These are phyloP conservation scores for Bufo gargarizans DNA, from an alignment of 2,113 vertebrate genomes.

Conservation along the genomic window DNA sequence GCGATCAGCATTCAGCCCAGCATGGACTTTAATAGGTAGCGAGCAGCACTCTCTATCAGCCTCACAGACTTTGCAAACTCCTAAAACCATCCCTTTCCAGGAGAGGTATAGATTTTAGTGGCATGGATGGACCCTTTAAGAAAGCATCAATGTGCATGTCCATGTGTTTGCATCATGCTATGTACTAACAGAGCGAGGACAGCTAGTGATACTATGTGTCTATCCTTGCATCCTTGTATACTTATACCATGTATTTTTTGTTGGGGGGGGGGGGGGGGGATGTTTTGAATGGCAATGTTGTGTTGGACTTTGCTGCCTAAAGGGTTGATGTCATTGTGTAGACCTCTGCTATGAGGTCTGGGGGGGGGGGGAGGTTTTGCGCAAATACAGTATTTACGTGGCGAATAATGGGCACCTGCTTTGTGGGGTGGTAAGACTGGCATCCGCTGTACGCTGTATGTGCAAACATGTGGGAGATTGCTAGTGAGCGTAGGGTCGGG, in stretches of 20 bases:
- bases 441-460: not conserved
- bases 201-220: no score
- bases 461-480: no score
- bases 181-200: not conserved
- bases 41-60: not conserved
- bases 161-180: not conserved
- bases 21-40: conserved; percentile 52
- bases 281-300: no score
- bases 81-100: not conserved
- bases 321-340: not conserved
- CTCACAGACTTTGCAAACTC: conserved; percentile 19
- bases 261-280: no score
- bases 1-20: conserved; percentile 42
- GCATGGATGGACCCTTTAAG: not conserved
- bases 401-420: not conserved
- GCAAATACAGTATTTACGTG: not conserved
- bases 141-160: not conserved
- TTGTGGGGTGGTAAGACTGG: not conserved
- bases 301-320: no score
- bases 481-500: no score
- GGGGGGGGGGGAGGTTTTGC: not conserved
- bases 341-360: not conserved
- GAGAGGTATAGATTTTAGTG: not conserved
- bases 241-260: no score
- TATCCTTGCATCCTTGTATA: no score